These are phyloP conservation scores for Ormyrus rosae DNA, from an alignment of 2,888 invertebrate genomes.

Conservation along the genomic window DNA sequence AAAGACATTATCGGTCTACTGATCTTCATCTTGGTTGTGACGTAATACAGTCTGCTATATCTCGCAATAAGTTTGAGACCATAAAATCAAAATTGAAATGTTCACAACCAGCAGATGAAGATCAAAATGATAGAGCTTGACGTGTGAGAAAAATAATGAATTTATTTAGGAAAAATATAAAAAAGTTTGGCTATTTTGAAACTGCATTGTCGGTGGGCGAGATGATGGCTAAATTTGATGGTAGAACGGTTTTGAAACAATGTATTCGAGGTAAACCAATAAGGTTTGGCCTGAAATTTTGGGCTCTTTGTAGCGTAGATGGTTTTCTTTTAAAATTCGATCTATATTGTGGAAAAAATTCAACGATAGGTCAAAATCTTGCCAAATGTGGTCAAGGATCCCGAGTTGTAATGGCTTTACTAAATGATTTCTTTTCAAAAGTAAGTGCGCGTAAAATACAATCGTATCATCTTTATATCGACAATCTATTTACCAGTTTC, in stretches of 20 bases:
- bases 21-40: conserved; percentile 51
- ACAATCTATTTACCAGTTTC: conserved; percentile 54
- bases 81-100: conserved; percentile 55
- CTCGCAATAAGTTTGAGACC: conserved; percentile 44
- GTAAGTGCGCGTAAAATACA: conserved; percentile 45
- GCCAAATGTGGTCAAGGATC: conserved; percentile 53
- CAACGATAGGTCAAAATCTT: conserved; percentile 13
- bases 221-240: conserved; percentile 53
- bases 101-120: conserved; percentile 43
- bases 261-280: conserved; percentile 53
- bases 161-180: conserved; percentile 23
- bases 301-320: conserved; percentile 49
- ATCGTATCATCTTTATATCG: conserved; percentile 52
- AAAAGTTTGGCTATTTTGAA: conserved; percentile 13
- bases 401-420: conserved; percentile 52
- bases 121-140: conserved; percentile 49
- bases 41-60: conserved; percentile 49
- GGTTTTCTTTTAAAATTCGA: conserved; percentile 54
- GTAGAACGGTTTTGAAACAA: conserved; percentile 40
- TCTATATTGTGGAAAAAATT: conserved; percentile 50
- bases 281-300: conserved; percentile 52
- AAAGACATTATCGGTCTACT: conserved; percentile 54
- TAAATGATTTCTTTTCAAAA: conserved; percentile 50
- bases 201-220: background rate
- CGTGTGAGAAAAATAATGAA: conserved; percentile 25